A percentile compares a stretch with the other conserved stretches of the same genome.
phyloP scores from a whole-genome alignment of 2,113 vertebrate species.

The Procavia capensis region DNA sequence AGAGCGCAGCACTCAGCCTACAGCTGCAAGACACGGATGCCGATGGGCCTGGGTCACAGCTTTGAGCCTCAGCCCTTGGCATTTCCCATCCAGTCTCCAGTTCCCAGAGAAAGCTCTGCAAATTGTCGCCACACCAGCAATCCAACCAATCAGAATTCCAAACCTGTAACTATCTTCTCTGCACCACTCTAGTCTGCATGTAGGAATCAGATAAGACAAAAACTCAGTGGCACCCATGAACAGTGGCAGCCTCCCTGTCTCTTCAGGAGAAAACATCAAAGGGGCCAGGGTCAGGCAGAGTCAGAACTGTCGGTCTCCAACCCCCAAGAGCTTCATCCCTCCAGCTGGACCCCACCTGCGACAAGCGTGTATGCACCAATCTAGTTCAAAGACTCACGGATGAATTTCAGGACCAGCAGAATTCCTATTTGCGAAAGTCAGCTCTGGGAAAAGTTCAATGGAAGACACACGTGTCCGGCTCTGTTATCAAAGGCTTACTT shows the following conservation, averaged over 20 bases:
- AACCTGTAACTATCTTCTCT: constrained; percentile 51
- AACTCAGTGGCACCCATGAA: constrained; percentile 65
- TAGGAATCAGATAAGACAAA: constrained; percentile 78
- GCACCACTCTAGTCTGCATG: constrained; percentile 61
- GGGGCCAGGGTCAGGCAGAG: constrained; percentile 54
- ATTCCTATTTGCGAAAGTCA: neutral
- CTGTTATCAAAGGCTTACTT: neutral
- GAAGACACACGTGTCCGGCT: constrained; percentile 33
- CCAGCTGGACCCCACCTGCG: neutral
- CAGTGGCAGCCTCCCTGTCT: constrained; percentile 16
- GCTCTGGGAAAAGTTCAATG: constrained; percentile 51
- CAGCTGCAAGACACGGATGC: constrained; percentile 50
- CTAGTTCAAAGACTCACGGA: neutral
- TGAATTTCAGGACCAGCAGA: neutral
- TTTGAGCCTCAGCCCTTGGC: neutral
- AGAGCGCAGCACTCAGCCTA: neutral
- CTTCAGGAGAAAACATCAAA: constrained; percentile 70
- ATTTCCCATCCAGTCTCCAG: neutral
- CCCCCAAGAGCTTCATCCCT: constrained; percentile 49
- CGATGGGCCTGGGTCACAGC: neutral
- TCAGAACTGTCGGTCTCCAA: constrained; percentile 59
- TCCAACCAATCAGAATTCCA: constrained; percentile 78
- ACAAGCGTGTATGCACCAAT: neutral
- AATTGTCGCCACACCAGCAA: constrained; percentile 63
- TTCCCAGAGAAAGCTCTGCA: constrained; percentile 54